Conservation (phyloP, 2,888 invertebrate genomes). For the Heliconius erato region DNA sequence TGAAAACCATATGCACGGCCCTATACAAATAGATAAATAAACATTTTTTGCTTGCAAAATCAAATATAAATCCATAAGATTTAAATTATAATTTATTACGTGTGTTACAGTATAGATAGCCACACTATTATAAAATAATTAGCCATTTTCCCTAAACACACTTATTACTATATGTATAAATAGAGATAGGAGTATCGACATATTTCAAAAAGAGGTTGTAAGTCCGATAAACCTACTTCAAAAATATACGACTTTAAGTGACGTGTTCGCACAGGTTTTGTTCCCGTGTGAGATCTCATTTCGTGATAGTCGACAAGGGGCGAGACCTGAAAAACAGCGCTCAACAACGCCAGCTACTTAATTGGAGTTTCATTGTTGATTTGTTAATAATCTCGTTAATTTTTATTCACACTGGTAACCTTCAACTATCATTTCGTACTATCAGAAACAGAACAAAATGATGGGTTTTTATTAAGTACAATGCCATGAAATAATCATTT, state of each 20-base stretch:
- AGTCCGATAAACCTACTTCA: not conserved
- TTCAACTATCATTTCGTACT: slow-evolving; percentile 63
- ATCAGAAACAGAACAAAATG: slow-evolving; percentile 58
- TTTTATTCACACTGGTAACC: slow-evolving; percentile 69
- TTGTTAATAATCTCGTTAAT: slow-evolving; percentile 78
- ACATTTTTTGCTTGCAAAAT: too few species aligned
- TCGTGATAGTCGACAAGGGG: slow-evolving; percentile 70
- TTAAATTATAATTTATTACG: too few species aligned
- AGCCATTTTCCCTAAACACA: too few species aligned
- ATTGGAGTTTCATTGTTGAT: slow-evolving; percentile 79
- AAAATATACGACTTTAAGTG: slow-evolving; percentile 30
- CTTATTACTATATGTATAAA: not conserved
- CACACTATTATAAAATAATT: too few species aligned
- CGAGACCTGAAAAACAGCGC: slow-evolving; percentile 68
- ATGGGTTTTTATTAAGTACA: slow-evolving; percentile 33
- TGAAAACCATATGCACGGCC: too few species aligned
- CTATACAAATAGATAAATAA: too few species aligned
- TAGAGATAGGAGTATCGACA: not conserved
- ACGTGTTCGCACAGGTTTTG: slow-evolving; percentile 48
- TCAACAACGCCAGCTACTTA: slow-evolving; percentile 74
- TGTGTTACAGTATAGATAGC: too few species aligned
- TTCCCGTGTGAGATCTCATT: slow-evolving; percentile 74
- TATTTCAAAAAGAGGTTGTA: too few species aligned
- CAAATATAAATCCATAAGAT: too few species aligned
- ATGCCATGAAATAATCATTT: slow-evolving; percentile 43